Conservation (phyloP, 2,113 vertebrate genomes). For the Odocoileus hemionus region DNA sequence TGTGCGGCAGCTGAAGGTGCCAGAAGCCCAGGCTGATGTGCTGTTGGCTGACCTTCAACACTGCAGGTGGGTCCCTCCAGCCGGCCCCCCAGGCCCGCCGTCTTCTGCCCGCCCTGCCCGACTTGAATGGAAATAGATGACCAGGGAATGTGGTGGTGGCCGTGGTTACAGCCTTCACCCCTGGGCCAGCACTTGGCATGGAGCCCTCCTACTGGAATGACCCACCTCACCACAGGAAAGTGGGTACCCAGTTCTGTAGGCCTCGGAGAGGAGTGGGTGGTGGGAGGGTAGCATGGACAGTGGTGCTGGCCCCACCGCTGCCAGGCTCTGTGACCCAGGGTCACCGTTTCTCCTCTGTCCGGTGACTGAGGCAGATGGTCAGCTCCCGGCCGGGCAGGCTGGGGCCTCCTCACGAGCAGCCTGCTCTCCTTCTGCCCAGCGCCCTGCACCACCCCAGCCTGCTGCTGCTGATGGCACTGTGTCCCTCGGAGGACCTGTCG, state of each 20-base stretch:
- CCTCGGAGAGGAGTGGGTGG: background rate
- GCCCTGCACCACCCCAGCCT: slow-evolving; percentile 79
- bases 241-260: background rate
- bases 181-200: background rate
- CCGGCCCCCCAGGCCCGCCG: too few species aligned
- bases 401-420: background rate
- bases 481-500: slow-evolving; percentile 62
- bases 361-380: background rate
- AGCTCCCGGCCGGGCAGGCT: background rate
- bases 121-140: background rate
- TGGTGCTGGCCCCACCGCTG: background rate
- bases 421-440: slow-evolving; percentile 56
- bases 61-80: slow-evolving; percentile 71
- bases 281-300: background rate
- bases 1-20: slow-evolving; percentile 61
- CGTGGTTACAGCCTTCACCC: background rate
- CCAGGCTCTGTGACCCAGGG: background rate
- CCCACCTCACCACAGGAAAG: background rate
- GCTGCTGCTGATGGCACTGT: slow-evolving; percentile 80
- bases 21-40: slow-evolving; percentile 60
- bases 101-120: background rate
- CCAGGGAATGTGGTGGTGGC: background rate
- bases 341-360: background rate
- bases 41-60: slow-evolving; percentile 79
- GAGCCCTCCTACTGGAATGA: background rate